phyloP scores from a whole-genome alignment of 2,113 vertebrate genomes.

The Upupa epops region DNA sequence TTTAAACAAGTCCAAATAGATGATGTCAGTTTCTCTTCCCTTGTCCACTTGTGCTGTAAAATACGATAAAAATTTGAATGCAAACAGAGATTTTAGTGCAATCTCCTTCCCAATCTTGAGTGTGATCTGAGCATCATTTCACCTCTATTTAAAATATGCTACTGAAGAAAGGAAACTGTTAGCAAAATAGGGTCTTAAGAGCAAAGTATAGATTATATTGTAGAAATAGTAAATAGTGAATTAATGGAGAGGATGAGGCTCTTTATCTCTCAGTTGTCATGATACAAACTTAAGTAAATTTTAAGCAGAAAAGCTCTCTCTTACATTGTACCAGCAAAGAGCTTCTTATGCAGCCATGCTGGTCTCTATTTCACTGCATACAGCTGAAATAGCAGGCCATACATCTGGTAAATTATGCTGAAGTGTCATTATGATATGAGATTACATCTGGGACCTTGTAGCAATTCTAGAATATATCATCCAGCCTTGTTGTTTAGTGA shows the following conservation, averaged over 20 bases:
- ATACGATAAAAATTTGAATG: constrained; percentile 13
- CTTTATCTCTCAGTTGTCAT: not conserved
- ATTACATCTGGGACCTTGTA: not conserved
- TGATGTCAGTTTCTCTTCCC: too few relatives aligned
- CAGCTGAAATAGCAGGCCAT: not conserved
- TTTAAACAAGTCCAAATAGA: too few relatives aligned
- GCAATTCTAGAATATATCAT: not conserved
- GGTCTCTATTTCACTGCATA: not conserved
- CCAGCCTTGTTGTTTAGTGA: not conserved
- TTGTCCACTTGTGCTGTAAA: too few relatives aligned
- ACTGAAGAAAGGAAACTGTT: not conserved
- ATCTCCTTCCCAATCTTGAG: not conserved
- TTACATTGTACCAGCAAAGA: not conserved
- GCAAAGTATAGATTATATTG: not conserved
- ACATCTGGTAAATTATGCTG: not conserved
- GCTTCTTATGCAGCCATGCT: accelerated
- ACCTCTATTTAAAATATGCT: not conserved
- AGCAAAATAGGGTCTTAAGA: not conserved
- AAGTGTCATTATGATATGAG: not conserved
- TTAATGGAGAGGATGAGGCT: accelerated
- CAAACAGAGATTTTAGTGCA: not conserved
- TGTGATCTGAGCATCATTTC: not conserved
- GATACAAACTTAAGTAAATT: not conserved
- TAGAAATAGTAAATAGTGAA: not conserved
- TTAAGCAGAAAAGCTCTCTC: not conserved